Evolutionary conservation across 2,797 vertebrate species (phyloP), one percentile per base, ranked within the genome.

Genomic region (Trachops cirrhosus): DNA sequence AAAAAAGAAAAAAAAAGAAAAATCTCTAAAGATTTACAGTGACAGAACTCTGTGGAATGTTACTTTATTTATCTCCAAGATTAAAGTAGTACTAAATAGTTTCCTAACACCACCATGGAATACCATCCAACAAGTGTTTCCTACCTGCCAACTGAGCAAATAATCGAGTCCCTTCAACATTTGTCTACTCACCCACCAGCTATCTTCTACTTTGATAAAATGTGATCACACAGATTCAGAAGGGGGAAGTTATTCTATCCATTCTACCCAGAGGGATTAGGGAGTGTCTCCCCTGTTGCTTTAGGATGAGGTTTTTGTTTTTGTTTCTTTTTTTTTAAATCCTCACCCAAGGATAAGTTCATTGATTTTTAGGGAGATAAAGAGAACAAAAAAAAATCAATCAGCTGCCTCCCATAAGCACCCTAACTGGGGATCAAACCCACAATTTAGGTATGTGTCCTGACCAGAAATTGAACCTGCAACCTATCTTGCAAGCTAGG

Each of bases 1-100:
- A n/a, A 39, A 54, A 22, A 26, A 12, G 21, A 3, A 21, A 41
- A 15, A 44, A 52, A 26, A 8, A 39, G 46, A 9, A 39, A 18
- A 21, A 0, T 19, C n/a, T 64, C 48, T 88, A 48, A 93, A 91
- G 87, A 80, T 79, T 91, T 15, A 4, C 64, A 83, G 54, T 41
- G 64, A 71, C 39, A 70, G 62, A 91, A 50, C 80, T 86, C 70
- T 41, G 70, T 44, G 82, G 75, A 89, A 91, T 5, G 48, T 82
- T 91, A 46, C 89, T 87, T 82, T 93, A 93, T 96, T 90, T 87
- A 92, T 87, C 67, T 78, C 50, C 18, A 78, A 96, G 79, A 95
- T 94, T 93, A 96, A 91, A 62, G 83, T 50, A 18, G 48, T 52
- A 70, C 85, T 92, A 89, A 94, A 87, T 84, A 75, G 85, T 82